Base-by-base conservation (phyloP, 1,140 invertebrate species). In the Vanessa atalanta region DNA sequence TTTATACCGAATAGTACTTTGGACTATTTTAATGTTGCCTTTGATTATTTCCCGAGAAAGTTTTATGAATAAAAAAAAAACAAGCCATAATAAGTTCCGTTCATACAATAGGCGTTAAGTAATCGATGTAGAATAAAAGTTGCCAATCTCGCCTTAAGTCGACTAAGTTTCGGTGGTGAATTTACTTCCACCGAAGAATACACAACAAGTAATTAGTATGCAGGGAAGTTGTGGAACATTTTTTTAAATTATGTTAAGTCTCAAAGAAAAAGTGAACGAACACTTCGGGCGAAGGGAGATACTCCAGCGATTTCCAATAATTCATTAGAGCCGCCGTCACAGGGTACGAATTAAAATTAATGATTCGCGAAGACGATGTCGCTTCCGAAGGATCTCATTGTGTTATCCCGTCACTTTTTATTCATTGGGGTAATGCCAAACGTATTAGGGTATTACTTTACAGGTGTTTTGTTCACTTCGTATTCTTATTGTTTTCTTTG, bases 141-240 rank as follows among this genome's bases (percentile, higher is more conserved):
- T 90, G 82, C 81, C 91, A 91, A 93, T 93, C 89, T 89, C 83
- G 81, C 83, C 82, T 76, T 75, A 75, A 75, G 77, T 80, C 77
- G 75, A 73, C 78, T 67, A 87, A 88, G 83, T 90, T 89, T 82
- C 77, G 75, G 81, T 77, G 82, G 79, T 78, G 82, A 86, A 82
- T 88, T 84, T 79, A 78, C 82, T 83, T 79, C 76, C 82, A 80
- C 81, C 85, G 81, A 84, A 86, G 83, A 77, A 84, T 76, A 83
- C 83, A 91, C 91, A 91, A 91, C 89, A 91, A 90, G 83, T 82
- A 90, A 93, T 93, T 93, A 93, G 91, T 93, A 93, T 93, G 86
- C 91, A 83, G 83, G 76, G 78, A 82, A 84, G 83, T 80, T 81
- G 83, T 87, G 79, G 72, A 88, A 90, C 88, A 91, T 93, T 93